Conservation (phyloP, 2,797 vertebrate species). For the Gymnothorax javanicus region DNA sequence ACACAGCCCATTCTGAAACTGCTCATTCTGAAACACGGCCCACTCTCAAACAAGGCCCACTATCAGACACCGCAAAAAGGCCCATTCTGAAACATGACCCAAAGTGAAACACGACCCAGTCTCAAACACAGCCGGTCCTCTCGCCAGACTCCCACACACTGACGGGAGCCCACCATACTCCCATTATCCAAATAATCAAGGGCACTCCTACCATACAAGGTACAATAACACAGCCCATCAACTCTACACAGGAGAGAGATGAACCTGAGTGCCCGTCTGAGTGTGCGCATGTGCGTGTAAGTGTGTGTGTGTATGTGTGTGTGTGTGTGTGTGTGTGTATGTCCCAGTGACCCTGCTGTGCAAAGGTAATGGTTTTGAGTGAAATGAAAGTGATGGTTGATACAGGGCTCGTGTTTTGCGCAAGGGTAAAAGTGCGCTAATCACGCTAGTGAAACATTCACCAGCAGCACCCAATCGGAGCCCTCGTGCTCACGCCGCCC, state of each 20-base stretch:
- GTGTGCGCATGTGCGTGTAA: no score
- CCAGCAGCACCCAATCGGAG: slow-evolving; percentile 49
- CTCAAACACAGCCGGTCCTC: background rate
- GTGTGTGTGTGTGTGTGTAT: background rate
- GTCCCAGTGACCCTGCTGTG: slow-evolving; percentile 43
- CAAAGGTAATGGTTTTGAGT: slow-evolving; percentile 36
- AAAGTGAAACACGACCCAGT: background rate
- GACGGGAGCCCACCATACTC: no score
- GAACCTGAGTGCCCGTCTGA: background rate
- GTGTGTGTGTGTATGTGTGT: background rate
- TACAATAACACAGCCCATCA: background rate
- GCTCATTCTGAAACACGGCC: no score
- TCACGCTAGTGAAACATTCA: slow-evolving; percentile 73
- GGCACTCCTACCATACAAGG: no score
- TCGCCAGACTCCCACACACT: no score
- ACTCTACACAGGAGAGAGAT: background rate
- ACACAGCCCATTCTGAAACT: no score
- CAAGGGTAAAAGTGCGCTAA: slow-evolving; percentile 59
- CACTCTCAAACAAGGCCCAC: no score
- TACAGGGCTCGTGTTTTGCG: background rate
- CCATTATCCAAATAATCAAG: no score
- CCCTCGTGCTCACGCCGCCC: slow-evolving; percentile 33
- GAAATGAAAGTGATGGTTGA: background rate
- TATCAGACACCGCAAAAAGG: no score
- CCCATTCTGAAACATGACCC: no score